Percentiles rank a stretch among this genome's conserved stretches.
Conservation (phyloP, 2,797 vertebrate species). For the Centroberyx gerrardi region DNA sequence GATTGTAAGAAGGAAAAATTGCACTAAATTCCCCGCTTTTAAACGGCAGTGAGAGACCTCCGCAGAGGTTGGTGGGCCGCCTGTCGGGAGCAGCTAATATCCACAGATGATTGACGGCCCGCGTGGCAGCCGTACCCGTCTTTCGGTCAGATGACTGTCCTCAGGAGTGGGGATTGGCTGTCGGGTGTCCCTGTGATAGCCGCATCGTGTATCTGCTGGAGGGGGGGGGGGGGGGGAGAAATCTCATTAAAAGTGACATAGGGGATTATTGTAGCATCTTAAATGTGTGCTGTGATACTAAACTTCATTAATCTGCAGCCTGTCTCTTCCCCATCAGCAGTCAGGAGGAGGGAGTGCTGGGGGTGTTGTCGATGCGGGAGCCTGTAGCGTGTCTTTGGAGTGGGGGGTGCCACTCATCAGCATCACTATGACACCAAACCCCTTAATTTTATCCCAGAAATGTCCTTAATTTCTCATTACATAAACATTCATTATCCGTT, state of each 20-base stretch:
- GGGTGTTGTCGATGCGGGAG: not conserved
- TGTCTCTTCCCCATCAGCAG: conserved; percentile 40
- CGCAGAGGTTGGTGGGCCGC: conserved; percentile 24
- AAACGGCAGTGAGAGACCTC: conserved; percentile 31
- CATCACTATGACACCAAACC: too few species aligned
- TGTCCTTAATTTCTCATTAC: too few species aligned
- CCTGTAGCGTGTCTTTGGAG: not conserved
- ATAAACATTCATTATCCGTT: too few species aligned
- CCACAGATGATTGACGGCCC: conserved; percentile 45
- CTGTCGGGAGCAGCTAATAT: conserved; percentile 37
- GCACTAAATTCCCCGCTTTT: conserved; percentile 30
- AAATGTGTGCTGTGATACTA: conserved; percentile 42
- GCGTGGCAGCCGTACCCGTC: conserved; percentile 37
- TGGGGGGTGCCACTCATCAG: too few species aligned
- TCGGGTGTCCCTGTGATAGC: conserved; percentile 40
- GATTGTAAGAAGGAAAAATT: conserved; percentile 31
- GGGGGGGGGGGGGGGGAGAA: conserved; percentile 11
- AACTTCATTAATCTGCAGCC: conserved; percentile 54
- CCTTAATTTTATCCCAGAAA: too few species aligned
- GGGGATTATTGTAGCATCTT: conserved; percentile 63
- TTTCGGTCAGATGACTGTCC: conserved; percentile 45
- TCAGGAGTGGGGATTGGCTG: conserved; percentile 47
- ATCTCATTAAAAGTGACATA: conserved; percentile 74
- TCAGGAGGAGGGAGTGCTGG: conserved; percentile 2
- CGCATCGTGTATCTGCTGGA: conserved; percentile 57